phyloP scores from a whole-genome alignment of 2,797 vertebrate genomes.

The Poeciliopsis turneri region DNA sequence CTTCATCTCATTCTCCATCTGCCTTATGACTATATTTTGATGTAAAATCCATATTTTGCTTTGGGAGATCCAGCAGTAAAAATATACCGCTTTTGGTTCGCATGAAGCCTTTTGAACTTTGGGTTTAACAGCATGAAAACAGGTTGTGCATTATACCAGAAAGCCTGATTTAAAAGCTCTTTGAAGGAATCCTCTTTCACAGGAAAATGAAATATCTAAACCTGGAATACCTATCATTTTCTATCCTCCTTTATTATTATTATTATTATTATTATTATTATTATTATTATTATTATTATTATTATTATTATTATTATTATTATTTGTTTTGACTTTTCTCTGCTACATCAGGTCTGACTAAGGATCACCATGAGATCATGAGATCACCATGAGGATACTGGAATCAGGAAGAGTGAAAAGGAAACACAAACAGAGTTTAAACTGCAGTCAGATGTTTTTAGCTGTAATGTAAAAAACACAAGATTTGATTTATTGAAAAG shows the following conservation, averaged over 20 bases:
- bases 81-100: constrained; percentile 20
- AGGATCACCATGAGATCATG: background rate
- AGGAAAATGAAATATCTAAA: background rate
- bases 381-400: no score
- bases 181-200: constrained; percentile 1
- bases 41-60: constrained; percentile 58
- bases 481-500: background rate
- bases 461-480: background rate
- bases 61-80: constrained; percentile 45
- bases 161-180: constrained; percentile 13
- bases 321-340: background rate
- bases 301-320: background rate
- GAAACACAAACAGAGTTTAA: background rate
- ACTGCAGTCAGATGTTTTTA: background rate
- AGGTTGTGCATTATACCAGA: constrained; percentile 19
- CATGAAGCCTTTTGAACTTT: constrained; percentile 4
- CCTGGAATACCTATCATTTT: background rate
- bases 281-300: no score
- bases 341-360: background rate
- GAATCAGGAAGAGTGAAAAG: background rate
- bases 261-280: no score
- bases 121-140: background rate
- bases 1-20: constrained; percentile 24
- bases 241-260: background rate
- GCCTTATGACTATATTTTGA: constrained; percentile 35